These are phyloP conservation scores for Synergus laeviventris DNA, from an alignment of 2,888 invertebrate genomes.

Conservation along the genomic window DNA sequence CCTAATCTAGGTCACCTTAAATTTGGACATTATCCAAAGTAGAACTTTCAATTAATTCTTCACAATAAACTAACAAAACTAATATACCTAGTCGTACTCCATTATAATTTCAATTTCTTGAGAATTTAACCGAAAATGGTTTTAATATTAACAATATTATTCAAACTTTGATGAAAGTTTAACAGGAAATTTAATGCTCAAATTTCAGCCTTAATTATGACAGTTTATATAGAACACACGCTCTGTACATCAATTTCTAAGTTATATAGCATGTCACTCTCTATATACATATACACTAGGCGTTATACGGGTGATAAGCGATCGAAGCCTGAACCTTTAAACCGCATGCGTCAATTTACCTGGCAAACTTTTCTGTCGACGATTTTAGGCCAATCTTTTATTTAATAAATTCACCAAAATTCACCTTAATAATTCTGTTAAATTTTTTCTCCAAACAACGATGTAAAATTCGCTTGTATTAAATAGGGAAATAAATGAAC, in stretches of 20 bases:
- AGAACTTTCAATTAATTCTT: no score
- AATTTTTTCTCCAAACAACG: not conserved
- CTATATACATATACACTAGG: not conserved
- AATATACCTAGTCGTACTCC: not conserved
- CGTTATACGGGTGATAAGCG: slow-evolving; percentile 34
- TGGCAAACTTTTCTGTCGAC: slow-evolving; percentile 9
- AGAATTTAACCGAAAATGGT: not conserved
- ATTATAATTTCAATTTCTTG: not conserved
- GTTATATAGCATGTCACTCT: not conserved
- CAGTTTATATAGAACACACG: no score
- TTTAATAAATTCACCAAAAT: not conserved
- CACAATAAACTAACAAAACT: no score
- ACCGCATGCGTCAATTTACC: slow-evolving; percentile 31
- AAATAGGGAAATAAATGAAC: not conserved
- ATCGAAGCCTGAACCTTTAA: slow-evolving; percentile 19
- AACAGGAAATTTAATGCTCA: not conserved
- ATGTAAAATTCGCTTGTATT: not conserved
- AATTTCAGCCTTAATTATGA: not conserved
- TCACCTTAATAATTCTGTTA: not conserved
- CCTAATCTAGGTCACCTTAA: no score
- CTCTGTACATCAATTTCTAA: not conserved
- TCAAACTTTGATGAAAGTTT: not conserved
- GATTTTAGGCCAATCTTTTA: not conserved
- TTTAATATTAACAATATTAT: not conserved
- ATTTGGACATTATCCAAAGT: no score